These are phyloP conservation scores for Cloeon dipterum DNA, from an alignment of 2,888 invertebrate genomes.

Conservation along the genomic window DNA sequence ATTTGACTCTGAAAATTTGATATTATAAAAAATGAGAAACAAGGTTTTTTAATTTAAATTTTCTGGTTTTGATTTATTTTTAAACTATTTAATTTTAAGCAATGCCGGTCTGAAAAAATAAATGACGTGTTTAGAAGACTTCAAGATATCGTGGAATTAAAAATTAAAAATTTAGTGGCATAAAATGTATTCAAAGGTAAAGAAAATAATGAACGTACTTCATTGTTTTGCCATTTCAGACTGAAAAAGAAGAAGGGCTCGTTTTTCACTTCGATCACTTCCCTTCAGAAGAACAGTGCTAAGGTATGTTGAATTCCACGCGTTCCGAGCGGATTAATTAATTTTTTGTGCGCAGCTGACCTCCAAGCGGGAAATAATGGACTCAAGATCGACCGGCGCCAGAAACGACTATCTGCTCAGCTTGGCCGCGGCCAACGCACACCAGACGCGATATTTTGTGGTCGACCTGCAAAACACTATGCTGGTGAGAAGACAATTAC, in stretches of 20 bases:
- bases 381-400: conserved; percentile 83
- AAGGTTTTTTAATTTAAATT: not conserved
- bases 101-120: no score
- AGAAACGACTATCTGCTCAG: conserved; percentile 85
- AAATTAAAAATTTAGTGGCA: not conserved
- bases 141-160: not conserved
- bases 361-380: conserved; percentile 69
- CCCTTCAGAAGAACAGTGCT: conserved; percentile 90
- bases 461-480: conserved; percentile 77
- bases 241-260: conserved; percentile 91
- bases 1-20: no score
- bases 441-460: conserved; percentile 73
- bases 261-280: conserved; percentile 87
- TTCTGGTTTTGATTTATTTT: not conserved
- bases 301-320: conserved; percentile 42
- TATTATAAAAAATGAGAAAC: not conserved
- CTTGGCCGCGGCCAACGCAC: conserved; percentile 81
- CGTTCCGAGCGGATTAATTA: no score
- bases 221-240: no score
- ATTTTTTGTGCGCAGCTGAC: conserved; percentile 33
- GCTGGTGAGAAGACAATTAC: conserved; percentile 21
- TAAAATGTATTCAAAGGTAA: not conserved
- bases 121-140: no score
- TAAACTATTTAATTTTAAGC: no score
- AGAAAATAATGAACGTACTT: not conserved